These are phyloP conservation scores for Isurus oxyrinchus DNA, from an alignment of 2,113 vertebrate species.

Conservation along the genomic window DNA sequence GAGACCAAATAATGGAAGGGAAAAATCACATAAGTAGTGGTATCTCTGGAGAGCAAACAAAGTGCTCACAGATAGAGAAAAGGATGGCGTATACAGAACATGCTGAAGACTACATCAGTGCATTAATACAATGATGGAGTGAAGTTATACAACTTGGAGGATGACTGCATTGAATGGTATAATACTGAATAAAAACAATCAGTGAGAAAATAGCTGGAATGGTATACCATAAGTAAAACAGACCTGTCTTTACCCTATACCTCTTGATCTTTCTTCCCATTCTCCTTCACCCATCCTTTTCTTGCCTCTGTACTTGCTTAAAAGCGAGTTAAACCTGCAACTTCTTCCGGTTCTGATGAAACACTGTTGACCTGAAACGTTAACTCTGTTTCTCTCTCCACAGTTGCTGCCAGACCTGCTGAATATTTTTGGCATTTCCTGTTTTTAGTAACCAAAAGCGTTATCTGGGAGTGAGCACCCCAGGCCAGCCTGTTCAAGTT, in stretches of 20 bases:
- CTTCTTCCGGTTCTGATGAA: neutral
- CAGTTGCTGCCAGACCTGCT: neutral
- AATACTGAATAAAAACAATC: neutral
- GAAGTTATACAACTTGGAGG: neutral
- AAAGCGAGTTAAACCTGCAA: neutral
- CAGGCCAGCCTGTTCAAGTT: neutral
- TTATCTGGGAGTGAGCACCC: neutral
- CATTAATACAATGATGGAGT: neutral
- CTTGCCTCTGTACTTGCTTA: neutral
- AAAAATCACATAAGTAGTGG: neutral
- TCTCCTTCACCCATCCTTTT: neutral
- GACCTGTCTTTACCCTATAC: neutral
- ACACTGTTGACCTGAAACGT: neutral
- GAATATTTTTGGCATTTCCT: neutral
- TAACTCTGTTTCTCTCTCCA: neutral
- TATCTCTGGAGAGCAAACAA: neutral
- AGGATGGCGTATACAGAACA: neutral
- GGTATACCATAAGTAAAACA: neutral
- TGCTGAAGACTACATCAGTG: neutral
- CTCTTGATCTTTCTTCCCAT: too few species aligned
- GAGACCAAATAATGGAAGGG: neutral
- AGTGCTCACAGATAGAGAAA: neutral
- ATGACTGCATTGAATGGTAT: neutral
- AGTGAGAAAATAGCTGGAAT: neutral
- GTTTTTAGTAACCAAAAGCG: neutral